Conservation (phyloP, 2,113 vertebrate species). For the Channa maculata region DNA sequence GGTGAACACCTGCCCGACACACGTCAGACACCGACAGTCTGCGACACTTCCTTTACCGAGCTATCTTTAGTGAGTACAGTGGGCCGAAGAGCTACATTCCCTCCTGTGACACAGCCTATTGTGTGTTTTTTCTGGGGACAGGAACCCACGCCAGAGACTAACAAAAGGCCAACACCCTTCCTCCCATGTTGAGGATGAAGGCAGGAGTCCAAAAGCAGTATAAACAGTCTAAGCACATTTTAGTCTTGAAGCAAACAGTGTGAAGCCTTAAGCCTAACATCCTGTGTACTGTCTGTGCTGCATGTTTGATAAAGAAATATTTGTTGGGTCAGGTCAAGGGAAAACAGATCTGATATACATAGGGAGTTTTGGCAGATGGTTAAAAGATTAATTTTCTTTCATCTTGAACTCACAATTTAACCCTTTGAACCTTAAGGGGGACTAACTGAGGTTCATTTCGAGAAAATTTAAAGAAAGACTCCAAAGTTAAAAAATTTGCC, state of each 20-base stretch:
- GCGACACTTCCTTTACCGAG: slow-evolving; percentile 50
- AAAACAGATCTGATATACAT: slow-evolving; percentile 3
- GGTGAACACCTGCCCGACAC: slow-evolving; percentile 48
- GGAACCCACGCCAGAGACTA: slow-evolving; percentile 45
- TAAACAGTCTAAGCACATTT: slow-evolving; percentile 41
- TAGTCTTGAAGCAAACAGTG: slow-evolving; percentile 20
- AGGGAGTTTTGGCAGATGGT: slow-evolving; percentile 2
- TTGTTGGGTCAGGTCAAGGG: neutral
- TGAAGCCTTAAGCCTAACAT: slow-evolving; percentile 39
- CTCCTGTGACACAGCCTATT: slow-evolving; percentile 30
- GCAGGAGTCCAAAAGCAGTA: slow-evolving; percentile 38
- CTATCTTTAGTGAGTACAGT: slow-evolving; percentile 55
- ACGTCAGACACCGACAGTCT: slow-evolving; percentile 37
- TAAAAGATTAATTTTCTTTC: slow-evolving; percentile 16
- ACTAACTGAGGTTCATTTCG: too few species aligned
- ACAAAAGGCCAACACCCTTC: slow-evolving; percentile 68
- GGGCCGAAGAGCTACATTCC: slow-evolving; percentile 7
- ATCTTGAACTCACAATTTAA: neutral
- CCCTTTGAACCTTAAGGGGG: too few species aligned
- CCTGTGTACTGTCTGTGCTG: slow-evolving; percentile 41
- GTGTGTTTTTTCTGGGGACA: slow-evolving; percentile 35
- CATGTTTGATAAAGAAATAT: slow-evolving; percentile 35
- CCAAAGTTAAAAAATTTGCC: too few species aligned
- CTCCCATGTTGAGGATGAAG: slow-evolving; percentile 53
- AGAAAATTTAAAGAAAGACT: too few species aligned